phyloP scores from a whole-genome alignment of 2,113 vertebrate species.

The Petaurus breviceps region DNA sequence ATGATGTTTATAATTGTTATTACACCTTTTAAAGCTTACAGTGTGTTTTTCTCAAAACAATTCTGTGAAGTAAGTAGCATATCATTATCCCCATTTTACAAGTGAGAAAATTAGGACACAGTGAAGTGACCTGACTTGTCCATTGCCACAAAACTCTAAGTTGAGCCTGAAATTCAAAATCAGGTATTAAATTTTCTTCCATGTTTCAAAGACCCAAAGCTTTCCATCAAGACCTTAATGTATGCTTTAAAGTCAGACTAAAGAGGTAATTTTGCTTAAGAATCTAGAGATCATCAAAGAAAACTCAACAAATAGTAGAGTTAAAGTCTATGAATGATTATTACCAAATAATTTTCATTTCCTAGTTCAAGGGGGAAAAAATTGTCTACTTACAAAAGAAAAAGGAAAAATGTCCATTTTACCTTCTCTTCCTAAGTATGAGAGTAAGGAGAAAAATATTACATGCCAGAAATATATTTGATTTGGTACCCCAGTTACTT shows the following conservation, averaged over 20 bases:
- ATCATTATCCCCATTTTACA: background rate
- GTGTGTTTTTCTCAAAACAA: background rate
- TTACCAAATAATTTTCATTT: background rate
- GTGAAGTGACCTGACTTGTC: background rate
- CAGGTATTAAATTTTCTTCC: background rate
- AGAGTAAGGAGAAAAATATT: background rate
- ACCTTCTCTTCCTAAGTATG: background rate
- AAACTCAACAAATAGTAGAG: background rate
- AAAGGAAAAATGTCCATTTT: background rate
- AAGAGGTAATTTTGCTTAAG: background rate
- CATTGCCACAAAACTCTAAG: background rate
- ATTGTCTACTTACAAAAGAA: background rate
- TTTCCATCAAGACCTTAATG: background rate
- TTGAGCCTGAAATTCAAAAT: background rate
- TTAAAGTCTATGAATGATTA: background rate
- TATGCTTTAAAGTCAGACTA: background rate
- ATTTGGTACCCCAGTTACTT: fast-evolving
- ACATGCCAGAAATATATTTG: background rate
- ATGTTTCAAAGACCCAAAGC: background rate
- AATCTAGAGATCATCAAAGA: background rate
- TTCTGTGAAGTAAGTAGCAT: background rate
- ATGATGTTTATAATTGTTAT: background rate
- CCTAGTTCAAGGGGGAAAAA: background rate
- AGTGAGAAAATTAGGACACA: background rate
- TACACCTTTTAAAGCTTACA: background rate